phyloP scores from a whole-genome alignment of 2,797 vertebrate species.

The Hyperoplus immaculatus region DNA sequence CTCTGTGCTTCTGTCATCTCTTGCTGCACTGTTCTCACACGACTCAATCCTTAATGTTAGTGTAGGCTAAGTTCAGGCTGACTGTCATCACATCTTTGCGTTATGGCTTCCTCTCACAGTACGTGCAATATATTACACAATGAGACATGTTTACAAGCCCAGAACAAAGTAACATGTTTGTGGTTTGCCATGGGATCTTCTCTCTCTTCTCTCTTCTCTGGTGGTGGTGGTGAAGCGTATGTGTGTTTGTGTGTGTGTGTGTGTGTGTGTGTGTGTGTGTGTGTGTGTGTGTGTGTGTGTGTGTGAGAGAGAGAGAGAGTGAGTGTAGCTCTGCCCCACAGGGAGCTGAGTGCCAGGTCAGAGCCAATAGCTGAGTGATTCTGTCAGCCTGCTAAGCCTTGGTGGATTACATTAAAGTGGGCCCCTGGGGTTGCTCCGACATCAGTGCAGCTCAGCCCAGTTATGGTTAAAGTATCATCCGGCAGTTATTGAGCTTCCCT shows the following conservation, averaged over 20 bases:
- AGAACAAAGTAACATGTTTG: constrained; percentile 65
- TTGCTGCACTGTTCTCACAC: constrained; percentile 21
- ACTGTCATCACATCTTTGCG: constrained; percentile 42
- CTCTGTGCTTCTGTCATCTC: constrained; percentile 21
- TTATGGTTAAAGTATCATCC: constrained; percentile 62
- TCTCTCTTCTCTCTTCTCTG: constrained; percentile 45
- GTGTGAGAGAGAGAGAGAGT: constrained; percentile 32
- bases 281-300: constrained; percentile 38
- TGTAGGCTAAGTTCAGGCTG: constrained; percentile 29
- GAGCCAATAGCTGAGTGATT: constrained; percentile 78
- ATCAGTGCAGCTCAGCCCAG: constrained; percentile 63
- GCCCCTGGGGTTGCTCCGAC: constrained; percentile 69
- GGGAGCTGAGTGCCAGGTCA: constrained; percentile 72
- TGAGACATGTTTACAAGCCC: constrained; percentile 69
- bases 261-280: constrained; percentile 34
- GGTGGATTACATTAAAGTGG: constrained; percentile 75
- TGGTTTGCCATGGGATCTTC: constrained; percentile 63
- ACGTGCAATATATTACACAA: constrained; percentile 52
- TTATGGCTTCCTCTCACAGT: constrained; percentile 44
- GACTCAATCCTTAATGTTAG: constrained; percentile 19
- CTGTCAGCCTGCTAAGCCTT: constrained; percentile 79
- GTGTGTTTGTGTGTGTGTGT: constrained; percentile 13
- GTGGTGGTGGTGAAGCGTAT: constrained; percentile 8
- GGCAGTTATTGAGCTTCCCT: constrained; percentile 43
- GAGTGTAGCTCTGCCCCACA: constrained; percentile 57